Evolutionary conservation across 2,113 vertebrate genomes (phyloP).

Genomic region (Eurystomus gularis): DNA sequence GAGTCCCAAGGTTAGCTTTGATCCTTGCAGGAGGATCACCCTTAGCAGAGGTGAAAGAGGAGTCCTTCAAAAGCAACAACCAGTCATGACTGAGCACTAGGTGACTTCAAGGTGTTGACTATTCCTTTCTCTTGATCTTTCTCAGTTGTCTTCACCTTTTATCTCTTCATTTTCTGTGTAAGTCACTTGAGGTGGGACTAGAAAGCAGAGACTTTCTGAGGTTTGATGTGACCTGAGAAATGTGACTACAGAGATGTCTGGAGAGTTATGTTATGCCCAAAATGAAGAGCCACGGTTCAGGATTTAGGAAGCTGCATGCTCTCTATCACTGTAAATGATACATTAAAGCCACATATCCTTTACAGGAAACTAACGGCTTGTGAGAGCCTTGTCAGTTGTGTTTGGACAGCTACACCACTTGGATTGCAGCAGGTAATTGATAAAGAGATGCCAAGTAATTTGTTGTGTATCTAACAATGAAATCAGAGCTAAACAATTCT

Average conservation of each 20-base stretch:
- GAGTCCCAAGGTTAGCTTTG: not conserved
- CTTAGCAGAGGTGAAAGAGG: not conserved
- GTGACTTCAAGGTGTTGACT: not conserved
- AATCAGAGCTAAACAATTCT: slow-evolving; percentile 19
- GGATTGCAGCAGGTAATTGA: not conserved
- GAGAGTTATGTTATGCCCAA: not conserved
- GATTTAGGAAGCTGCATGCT: not conserved
- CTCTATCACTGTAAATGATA: not conserved
- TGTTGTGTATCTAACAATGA: not conserved
- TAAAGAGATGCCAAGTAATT: not conserved
- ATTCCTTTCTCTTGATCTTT: not conserved
- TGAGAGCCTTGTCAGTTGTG: not conserved
- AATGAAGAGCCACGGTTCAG: not conserved
- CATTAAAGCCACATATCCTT: not conserved
- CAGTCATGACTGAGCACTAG: not conserved
- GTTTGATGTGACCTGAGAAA: not conserved
- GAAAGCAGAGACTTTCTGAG: not conserved
- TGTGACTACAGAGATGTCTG: not conserved
- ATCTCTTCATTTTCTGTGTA: not conserved
- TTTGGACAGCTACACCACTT: not conserved
- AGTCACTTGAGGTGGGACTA: not conserved
- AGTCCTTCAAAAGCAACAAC: not conserved
- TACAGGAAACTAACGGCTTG: not conserved
- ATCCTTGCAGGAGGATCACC: not conserved
- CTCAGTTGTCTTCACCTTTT: not conserved